A percentile compares a stretch with the other conserved stretches of the same genome.
Conservation (phyloP, 1,140 invertebrate species). For the Stegodyphus mimosarum region DNA sequence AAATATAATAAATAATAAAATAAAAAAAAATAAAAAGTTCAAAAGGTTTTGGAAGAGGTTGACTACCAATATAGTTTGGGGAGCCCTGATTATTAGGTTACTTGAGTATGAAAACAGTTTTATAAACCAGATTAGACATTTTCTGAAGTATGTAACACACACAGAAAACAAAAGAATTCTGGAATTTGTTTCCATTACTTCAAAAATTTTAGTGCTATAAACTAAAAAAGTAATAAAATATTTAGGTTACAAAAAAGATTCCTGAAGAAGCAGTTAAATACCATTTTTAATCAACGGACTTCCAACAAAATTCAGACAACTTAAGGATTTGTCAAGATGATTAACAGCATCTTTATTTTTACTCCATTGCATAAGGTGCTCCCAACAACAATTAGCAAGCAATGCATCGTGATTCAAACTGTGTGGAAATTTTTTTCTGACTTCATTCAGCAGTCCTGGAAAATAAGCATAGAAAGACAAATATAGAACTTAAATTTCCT, state of each 20-base stretch:
- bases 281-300: constrained; percentile 77
- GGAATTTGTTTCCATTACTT: not conserved
- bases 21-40: no score
- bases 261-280: constrained; percentile 26
- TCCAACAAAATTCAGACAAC: constrained; percentile 74
- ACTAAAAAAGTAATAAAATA: not conserved
- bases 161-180: no score
- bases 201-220: not conserved
- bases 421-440: constrained; percentile 76
- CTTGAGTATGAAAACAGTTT: no score
- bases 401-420: constrained; percentile 83
- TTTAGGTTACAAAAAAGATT: not conserved
- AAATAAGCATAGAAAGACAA: not conserved
- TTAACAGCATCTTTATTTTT: constrained; percentile 78
- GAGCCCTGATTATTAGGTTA: no score
- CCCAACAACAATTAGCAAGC: constrained; percentile 88
- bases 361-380: constrained; percentile 87
- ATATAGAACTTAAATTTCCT: not conserved
- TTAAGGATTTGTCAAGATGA: constrained; percentile 75
- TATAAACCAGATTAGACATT: no score
- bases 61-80: no score
- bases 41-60: no score
- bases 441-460: constrained; percentile 60
- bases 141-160: no score
- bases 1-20: no score